These are phyloP conservation scores for Eledone cirrhosa DNA, from an alignment of 2,888 invertebrate species.

Conservation along the genomic window DNA sequence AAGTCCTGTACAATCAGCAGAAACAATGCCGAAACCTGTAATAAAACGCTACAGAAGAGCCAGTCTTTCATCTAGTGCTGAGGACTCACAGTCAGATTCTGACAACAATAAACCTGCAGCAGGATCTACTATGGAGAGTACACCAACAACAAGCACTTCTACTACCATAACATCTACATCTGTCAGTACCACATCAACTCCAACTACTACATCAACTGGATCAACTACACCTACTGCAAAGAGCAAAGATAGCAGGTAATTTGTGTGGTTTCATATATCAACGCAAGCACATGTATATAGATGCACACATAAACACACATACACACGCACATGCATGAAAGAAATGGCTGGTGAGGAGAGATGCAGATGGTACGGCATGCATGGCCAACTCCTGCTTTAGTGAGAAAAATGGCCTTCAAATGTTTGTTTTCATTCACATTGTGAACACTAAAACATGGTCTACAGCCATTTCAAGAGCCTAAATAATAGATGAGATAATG, in stretches of 20 bases:
- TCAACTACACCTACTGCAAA: neutral
- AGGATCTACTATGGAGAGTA: slow-evolving; percentile 27
- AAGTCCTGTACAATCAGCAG: slow-evolving; percentile 34
- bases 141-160: neutral
- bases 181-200: slow-evolving; percentile 9
- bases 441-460: too few relatives aligned
- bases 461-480: too few relatives aligned
- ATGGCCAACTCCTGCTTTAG: too few relatives aligned
- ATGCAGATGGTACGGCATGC: too few relatives aligned
- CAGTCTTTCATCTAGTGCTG: slow-evolving; percentile 56
- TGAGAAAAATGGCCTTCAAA: too few relatives aligned
- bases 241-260: slow-evolving; percentile 30
- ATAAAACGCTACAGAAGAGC: slow-evolving; percentile 61
- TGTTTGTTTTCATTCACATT: too few relatives aligned
- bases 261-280: neutral
- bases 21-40: slow-evolving; percentile 37
- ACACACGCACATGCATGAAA: too few relatives aligned
- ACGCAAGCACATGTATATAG: too few relatives aligned
- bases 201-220: slow-evolving; percentile 21
- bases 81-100: slow-evolving; percentile 33
- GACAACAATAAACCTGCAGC: slow-evolving; percentile 22
- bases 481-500: too few relatives aligned
- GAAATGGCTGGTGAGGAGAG: too few relatives aligned
- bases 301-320: too few relatives aligned
- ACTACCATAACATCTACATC: neutral